Evolutionary conservation across 30 jellyfish, hydroid and myxozoan genomes (phyloP).

Genomic region (Mastigias papua): DNA sequence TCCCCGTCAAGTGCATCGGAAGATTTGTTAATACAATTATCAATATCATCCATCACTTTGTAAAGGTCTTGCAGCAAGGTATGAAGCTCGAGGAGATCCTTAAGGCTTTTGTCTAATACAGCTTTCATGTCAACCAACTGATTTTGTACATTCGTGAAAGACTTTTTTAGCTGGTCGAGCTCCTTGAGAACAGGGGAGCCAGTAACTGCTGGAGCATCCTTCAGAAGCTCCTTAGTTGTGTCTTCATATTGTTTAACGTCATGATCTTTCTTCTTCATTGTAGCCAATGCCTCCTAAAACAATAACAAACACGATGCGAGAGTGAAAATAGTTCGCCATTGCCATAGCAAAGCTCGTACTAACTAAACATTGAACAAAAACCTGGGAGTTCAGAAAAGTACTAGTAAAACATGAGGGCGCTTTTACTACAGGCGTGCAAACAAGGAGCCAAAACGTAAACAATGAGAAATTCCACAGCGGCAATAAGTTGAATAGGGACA

Average conservation of each 20-base stretch:
- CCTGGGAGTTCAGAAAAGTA: too few relatives aligned
- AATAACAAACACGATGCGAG: not conserved
- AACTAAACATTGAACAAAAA: too few relatives aligned
- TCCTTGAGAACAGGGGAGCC: conserved; percentile 82
- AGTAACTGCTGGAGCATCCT: conserved; percentile 75
- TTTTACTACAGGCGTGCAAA: not conserved
- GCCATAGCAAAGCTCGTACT: not conserved
- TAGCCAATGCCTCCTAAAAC: conserved; percentile 70
- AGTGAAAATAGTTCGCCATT: not conserved
- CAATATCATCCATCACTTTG: conserved; percentile 84
- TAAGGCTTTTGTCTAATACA: conserved; percentile 61
- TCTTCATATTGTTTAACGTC: conserved; percentile 56
- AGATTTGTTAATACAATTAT: conserved; percentile 82
- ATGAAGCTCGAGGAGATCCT: conserved; percentile 74
- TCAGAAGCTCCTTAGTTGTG: conserved; percentile 61
- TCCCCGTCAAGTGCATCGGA: conserved; percentile 87
- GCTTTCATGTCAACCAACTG: conserved; percentile 57
- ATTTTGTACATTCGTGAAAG: conserved; percentile 55
- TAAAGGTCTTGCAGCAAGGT: conserved; percentile 55
- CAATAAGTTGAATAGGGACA: not conserved
- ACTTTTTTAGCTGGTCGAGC: conserved; percentile 70
- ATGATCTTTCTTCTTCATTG: conserved; percentile 67
- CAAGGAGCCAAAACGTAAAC: not conserved
- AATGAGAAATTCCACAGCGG: not conserved
- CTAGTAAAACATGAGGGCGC: too few relatives aligned